Conservation (phyloP, 2,797 vertebrate species). For the Crocodylus rhombifer region DNA sequence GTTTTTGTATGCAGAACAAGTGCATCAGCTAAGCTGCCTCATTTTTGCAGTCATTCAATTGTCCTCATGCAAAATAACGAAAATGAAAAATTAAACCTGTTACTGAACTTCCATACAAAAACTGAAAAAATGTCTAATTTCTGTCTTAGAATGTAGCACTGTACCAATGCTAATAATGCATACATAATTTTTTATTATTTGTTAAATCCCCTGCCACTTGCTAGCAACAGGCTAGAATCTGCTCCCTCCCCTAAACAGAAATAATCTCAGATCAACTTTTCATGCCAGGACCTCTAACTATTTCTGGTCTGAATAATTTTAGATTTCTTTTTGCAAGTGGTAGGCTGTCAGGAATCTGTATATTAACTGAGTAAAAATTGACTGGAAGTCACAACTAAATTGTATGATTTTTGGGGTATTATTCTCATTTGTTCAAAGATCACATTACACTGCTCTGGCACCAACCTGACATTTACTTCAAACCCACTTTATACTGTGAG, state of each 20-base stretch:
- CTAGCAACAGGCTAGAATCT: not conserved
- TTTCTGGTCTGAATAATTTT: not conserved
- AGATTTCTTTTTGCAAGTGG: not conserved
- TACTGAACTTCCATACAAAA: not conserved
- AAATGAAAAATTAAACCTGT: not conserved
- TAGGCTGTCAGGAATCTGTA: slow-evolving; percentile 9
- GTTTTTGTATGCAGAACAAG: not conserved
- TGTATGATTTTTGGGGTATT: slow-evolving; percentile 5
- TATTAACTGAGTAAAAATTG: slow-evolving; percentile 32
- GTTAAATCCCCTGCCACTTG: not conserved
- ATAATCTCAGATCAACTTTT: not conserved
- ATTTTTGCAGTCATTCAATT: not conserved
- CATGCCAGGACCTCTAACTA: not conserved
- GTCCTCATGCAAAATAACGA: not conserved
- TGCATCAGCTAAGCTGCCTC: not conserved
- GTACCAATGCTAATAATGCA: not conserved
- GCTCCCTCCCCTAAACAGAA: not conserved
- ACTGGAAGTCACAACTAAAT: slow-evolving; percentile 27
- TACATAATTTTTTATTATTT: not conserved
- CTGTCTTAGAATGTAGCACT: not conserved
- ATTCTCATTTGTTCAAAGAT: not conserved
- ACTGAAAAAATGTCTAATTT: not conserved
- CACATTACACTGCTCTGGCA: not conserved
- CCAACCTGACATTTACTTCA: not conserved
- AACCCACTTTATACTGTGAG: slow-evolving; percentile 27